These are phyloP conservation scores for Eleginops maclovinus DNA, from an alignment of 2,113 vertebrate genomes.

Conservation along the genomic window DNA sequence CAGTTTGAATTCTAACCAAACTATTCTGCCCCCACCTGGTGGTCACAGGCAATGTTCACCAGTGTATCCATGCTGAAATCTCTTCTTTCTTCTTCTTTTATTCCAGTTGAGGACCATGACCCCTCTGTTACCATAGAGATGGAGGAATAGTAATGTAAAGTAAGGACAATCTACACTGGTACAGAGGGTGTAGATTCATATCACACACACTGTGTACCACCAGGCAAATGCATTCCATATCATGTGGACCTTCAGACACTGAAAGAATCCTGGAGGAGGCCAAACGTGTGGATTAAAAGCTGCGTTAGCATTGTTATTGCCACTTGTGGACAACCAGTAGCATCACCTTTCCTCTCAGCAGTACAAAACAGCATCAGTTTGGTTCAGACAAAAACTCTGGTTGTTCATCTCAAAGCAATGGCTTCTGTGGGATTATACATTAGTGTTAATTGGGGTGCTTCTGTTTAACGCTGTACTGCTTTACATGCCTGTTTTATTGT, in stretches of 20 bases:
- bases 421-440: slow-evolving; percentile 20
- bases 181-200: slow-evolving; percentile 30
- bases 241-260: slow-evolving; percentile 34
- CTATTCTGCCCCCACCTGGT: slow-evolving; percentile 69
- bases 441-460: slow-evolving; percentile 29
- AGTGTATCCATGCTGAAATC: neutral
- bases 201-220: slow-evolving; percentile 23
- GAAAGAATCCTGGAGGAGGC: slow-evolving; percentile 34
- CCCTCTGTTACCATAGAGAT: slow-evolving; percentile 81
- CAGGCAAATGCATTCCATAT: slow-evolving; percentile 58
- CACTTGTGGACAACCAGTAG: slow-evolving; percentile 41
- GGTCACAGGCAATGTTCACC: slow-evolving; percentile 32
- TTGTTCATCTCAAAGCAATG: slow-evolving; percentile 36
- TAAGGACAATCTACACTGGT: slow-evolving; percentile 29
- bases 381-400: slow-evolving; percentile 17
- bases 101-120: slow-evolving; percentile 78
- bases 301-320: slow-evolving; percentile 39
- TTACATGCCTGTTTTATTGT: slow-evolving; percentile 27
- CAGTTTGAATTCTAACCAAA: neutral
- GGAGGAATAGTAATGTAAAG: slow-evolving; percentile 69
- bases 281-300: slow-evolving; percentile 47
- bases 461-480: slow-evolving; percentile 30
- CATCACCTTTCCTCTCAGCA: slow-evolving; percentile 7
- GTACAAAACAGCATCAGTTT: slow-evolving; percentile 17
- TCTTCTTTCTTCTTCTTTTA: slow-evolving; percentile 8